Evolutionary conservation across 2,797 vertebrate genomes (phyloP), one percentile per base, ranked within the genome.

Genomic region (Galagoides demidoff): DNA sequence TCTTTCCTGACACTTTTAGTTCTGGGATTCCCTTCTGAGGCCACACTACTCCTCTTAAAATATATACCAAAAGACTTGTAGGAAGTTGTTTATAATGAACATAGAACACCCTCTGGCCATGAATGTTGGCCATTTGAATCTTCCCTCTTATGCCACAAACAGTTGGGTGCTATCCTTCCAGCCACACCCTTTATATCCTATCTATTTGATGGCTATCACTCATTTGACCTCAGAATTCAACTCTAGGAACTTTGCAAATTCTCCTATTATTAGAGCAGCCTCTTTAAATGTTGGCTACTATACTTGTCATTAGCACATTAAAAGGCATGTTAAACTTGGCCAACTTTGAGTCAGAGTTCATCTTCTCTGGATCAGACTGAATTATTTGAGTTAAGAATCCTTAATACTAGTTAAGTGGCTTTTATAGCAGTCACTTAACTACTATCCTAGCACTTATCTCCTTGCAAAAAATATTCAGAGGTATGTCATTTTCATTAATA

Each of bases 311-410:
- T 77, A 70, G 8, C 52, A 91, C 3, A 70, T 31, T 22, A 25
- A 10, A 10, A 63, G 6, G 8, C 37, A 31, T 39, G 9, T 71
- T 89, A 96, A 92, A 64, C 7, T 77, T 59, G 20, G 7, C 17
- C 77, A 66, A 78, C 6, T 88, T 23, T 17, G 14, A 82, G 22
- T 79, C 23, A 12, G 14, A 82, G 22, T 79, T 20, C 34, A 57
- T n/a, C 45, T 92, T 76, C 37, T 95, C 34, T 95, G 43, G 4
- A 89, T 37, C 39, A 85, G n/a, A 86, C 70, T 34, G 34, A 90
- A 64, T 59, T 70, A 76, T 64, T 10, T 70, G 29, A 93, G n/a
- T 76, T 1, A 19, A 78, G 27, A 76, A 27, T 8, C 37, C 45
- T 82, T 78, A 52, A 78, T 64, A 49, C 52, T 78, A 61, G 29